Percentiles rank a stretch among this genome's conserved stretches.
phyloP scores from a whole-genome alignment of 2,888 invertebrate genomes.

The Meganola albula region DNA sequence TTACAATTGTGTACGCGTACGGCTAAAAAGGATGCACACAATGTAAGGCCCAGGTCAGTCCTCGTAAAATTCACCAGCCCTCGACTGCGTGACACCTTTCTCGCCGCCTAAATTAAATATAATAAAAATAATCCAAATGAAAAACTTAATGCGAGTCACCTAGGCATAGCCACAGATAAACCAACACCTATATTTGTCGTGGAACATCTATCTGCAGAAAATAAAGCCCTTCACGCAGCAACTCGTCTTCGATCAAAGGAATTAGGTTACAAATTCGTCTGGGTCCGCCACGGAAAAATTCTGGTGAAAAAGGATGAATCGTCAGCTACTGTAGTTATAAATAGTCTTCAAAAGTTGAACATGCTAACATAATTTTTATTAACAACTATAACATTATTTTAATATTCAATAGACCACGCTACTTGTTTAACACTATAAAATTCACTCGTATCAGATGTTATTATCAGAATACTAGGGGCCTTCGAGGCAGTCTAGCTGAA shows the following conservation, averaged over 20 bases:
- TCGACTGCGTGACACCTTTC: not conserved
- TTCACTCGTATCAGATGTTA: conserved; percentile 1
- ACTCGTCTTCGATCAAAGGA: no score
- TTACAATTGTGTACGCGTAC: not conserved
- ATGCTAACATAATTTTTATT: no score
- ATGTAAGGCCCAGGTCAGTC: not conserved
- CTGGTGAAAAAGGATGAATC: no score
- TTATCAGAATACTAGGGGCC: conserved; percentile 3
- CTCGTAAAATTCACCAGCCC: not conserved
- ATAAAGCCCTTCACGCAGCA: no score
- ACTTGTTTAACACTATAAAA: no score
- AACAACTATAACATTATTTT: no score
- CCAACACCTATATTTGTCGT: not conserved
- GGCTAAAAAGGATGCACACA: not conserved
- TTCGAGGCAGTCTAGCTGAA: conserved; percentile 1
- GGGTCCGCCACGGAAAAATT: no score
- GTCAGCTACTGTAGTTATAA: no score
- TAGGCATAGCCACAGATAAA: not conserved
- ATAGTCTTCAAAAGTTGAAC: no score
- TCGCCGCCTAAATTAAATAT: not conserved
- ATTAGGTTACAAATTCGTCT: no score
- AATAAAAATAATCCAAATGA: not conserved
- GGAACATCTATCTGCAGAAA: no score
- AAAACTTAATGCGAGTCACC: not conserved
- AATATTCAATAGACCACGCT: no score